phyloP scores from a whole-genome alignment of 2,888 invertebrate species.

The Apamea crenata region DNA sequence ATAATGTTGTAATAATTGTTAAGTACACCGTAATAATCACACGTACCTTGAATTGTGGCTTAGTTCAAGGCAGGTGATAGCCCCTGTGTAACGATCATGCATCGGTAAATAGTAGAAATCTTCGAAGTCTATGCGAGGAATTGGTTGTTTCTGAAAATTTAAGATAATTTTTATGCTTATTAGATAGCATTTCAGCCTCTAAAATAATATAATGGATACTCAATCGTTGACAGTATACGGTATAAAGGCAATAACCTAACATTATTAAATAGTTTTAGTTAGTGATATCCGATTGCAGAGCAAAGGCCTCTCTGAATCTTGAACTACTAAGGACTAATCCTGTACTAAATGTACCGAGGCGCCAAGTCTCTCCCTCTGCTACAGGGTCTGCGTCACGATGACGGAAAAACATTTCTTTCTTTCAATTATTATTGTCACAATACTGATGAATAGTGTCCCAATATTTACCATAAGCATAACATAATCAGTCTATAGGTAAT shows the following conservation, averaged over 20 bases:
- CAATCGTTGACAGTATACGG: not conserved
- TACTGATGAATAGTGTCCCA: not conserved
- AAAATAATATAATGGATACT: not conserved
- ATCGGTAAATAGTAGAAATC: slow-evolving; percentile 93
- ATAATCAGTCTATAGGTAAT: too few relatives aligned
- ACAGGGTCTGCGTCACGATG: not conserved
- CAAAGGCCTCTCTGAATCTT: not conserved
- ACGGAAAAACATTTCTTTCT: not conserved
- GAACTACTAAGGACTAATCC: not conserved
- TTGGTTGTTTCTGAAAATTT: slow-evolving; percentile 81
- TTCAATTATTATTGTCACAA: not conserved
- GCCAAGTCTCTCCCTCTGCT: not conserved
- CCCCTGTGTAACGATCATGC: slow-evolving; percentile 94
- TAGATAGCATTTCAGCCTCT: not conserved
- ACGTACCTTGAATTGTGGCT: slow-evolving; percentile 90
- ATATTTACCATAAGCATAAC: not conserved
- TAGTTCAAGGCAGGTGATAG: slow-evolving; percentile 91
- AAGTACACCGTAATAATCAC: slow-evolving; percentile 5
- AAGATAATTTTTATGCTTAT: not conserved
- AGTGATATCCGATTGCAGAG: not conserved
- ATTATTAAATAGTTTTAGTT: not conserved
- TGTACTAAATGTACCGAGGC: not conserved
- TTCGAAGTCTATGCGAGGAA: slow-evolving; percentile 82
- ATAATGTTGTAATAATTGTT: not conserved
- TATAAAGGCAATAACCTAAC: not conserved